Evolutionary conservation across 2,888 invertebrate species (phyloP), one percentile per base, ranked within the genome.

Genomic region (Tenthredo distinguenda): DNA sequence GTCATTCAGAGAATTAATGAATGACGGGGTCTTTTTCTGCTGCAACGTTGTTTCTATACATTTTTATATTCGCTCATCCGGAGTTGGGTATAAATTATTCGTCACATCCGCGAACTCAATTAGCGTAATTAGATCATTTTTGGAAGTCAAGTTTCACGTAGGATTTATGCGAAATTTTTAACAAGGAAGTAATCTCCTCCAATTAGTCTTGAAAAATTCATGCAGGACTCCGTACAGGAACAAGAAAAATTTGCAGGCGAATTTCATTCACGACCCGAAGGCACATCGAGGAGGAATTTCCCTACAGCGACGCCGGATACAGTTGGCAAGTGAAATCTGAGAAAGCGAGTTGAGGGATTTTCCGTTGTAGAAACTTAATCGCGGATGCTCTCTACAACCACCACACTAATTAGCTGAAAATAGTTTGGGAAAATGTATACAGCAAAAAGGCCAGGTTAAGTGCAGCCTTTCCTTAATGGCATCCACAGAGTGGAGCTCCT

Each of bases 341-440:
- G 37, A 58, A 79, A 55, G 9, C 34, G 37, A 55, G 79, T 58
- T 58, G 21, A 2, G 15, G 79, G 34, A 47, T 82, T 65, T 47
- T 65, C 18, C 18, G 15, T 71, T 68, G n/a, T 68, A 81, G 84
- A 85, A 85, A 86, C 87, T 86, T 86, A 87, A 88, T 87, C 87
- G 86, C 86, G 81, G 82, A 85, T 86, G 86, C 84, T 86, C 85
- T 85, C 40, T 84, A 86, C 76, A 84, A 58, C 85, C 84, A 85
- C 85, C 68, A 82, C 76, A 84, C 50, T 82, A 84, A 87, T 87
- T 84, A 81, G 84, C 68, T 85, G 71, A 76, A 50, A 83, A 85
- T 83, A 86, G 82, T 82, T 43, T n/a, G 6, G n/a, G 55, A n/a
- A 55, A 79, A 58, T 79, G 31, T 55, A 31, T 79, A 34, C 31